Conservation (phyloP, 30 jellyfish, hydroid and myxozoan species). For the Aurelia aurita complex sp. Pacific region DNA sequence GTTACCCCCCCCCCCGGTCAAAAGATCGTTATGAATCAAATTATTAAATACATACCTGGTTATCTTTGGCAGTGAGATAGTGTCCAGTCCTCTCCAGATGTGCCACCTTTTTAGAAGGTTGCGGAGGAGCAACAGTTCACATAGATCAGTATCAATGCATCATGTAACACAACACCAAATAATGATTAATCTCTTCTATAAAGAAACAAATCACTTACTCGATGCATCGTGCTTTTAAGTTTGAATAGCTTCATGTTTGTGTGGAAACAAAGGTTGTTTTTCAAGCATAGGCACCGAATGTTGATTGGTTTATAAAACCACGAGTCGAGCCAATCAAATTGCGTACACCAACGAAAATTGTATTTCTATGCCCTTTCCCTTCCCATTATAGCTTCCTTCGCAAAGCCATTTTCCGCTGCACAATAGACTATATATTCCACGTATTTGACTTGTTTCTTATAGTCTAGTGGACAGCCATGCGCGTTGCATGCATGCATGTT, state of each 20-base stretch:
- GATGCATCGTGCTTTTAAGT: conserved; percentile 13
- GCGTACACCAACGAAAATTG: no score
- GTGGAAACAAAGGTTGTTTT: background rate
- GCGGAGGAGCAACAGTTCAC: conserved; percentile 90
- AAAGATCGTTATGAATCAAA: background rate
- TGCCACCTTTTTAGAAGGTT: conserved; percentile 93
- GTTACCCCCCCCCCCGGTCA: no score
- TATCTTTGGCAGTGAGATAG: conserved; percentile 96
- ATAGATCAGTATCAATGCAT: conserved; percentile 80
- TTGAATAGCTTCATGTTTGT: no score
- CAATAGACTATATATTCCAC: no score
- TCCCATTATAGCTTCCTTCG: no score
- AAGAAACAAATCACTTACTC: conserved; percentile 73
- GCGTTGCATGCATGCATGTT: no score
- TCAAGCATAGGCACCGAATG: background rate
- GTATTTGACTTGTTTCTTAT: no score
- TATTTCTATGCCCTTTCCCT: no score
- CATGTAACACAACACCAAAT: conserved; percentile 71
- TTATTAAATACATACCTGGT: conserved; percentile 69
- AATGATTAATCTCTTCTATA: conserved; percentile 50
- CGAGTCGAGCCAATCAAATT: no score
- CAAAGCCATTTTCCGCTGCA: no score
- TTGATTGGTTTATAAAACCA: no score
- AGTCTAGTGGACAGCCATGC: no score
- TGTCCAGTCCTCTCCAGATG: conserved; percentile 99